Percentiles rank a stretch among this genome's conserved stretches.
Conservation (phyloP, 2,888 invertebrate species). For the Agrotis exclamationis region DNA sequence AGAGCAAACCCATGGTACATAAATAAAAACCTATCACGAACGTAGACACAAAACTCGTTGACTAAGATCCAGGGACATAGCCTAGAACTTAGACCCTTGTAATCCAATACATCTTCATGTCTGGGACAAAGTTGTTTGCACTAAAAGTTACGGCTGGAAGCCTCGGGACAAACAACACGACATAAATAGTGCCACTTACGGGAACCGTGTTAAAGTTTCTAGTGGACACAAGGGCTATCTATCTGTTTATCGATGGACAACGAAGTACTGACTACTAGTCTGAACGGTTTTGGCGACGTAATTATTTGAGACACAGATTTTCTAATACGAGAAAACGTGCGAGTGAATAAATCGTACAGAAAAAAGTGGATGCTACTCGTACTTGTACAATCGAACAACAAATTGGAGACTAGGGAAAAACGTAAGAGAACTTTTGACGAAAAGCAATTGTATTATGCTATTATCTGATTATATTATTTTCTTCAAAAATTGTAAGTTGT, state of each 20-base stretch:
- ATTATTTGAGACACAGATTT: not conserved
- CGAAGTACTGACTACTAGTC: conserved; percentile 3
- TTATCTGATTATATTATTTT: no score
- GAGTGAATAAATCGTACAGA: not conserved
- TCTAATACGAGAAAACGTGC: not conserved
- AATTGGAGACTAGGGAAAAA: no score
- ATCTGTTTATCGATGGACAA: conserved; percentile 3
- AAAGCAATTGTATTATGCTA: no score
- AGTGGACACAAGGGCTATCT: conserved; percentile 8
- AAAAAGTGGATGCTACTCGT: not conserved
- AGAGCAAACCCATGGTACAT: no score
- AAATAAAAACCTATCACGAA: not conserved
- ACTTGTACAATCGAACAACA: no score
- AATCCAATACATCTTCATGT: conserved; percentile 33
- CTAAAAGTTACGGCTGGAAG: conserved; percentile 36
- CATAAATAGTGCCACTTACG: conserved; percentile 24
- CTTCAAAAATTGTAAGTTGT: no score
- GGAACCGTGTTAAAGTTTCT: conserved; percentile 14
- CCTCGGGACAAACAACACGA: conserved; percentile 31
- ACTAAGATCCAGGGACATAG: conserved; percentile 1
- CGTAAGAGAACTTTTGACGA: no score
- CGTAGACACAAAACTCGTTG: not conserved
- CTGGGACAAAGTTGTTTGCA: conserved; percentile 33
- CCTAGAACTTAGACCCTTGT: conserved; percentile 35
- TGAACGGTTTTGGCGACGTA: not conserved